These are phyloP conservation scores for Mechanitis mazaeus DNA, from an alignment of 2,888 invertebrate genomes.

Conservation along the genomic window DNA sequence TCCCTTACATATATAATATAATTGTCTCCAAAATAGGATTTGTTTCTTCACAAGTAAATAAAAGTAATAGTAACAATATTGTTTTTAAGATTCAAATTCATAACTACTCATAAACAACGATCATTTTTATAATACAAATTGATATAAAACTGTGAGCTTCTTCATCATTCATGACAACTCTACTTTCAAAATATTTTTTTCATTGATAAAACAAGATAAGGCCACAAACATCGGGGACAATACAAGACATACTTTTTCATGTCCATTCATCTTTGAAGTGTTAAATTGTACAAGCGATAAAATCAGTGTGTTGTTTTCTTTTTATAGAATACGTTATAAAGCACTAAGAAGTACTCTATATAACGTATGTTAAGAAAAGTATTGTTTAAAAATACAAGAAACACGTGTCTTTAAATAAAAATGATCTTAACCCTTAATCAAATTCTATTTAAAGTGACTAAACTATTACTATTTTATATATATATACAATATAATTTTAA, in stretches of 20 bases:
- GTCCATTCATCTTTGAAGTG: slow-evolving; percentile 43
- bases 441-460: too few species aligned
- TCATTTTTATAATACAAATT: not conserved
- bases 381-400: not conserved
- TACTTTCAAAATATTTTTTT: slow-evolving; percentile 4
- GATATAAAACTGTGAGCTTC: slow-evolving; percentile 2
- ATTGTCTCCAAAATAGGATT: too few species aligned
- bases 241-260: slow-evolving; percentile 37
- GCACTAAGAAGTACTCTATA: not conserved
- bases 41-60: too few species aligned
- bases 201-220: slow-evolving; percentile 27
- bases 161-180: slow-evolving; percentile 5
- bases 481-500: not conserved
- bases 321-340: not conserved
- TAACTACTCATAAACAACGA: too few species aligned
- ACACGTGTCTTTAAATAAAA: too few species aligned
- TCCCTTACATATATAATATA: too few species aligned
- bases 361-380: not conserved
- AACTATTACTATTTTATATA: too few species aligned
- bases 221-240: slow-evolving; percentile 27
- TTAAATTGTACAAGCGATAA: slow-evolving; percentile 37
- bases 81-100: too few species aligned
- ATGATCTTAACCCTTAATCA: too few species aligned
- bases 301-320: slow-evolving; percentile 16
- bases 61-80: too few species aligned